Conservation (phyloP, 2,888 invertebrate genomes). For the Drosophila maculinotata region DNA sequence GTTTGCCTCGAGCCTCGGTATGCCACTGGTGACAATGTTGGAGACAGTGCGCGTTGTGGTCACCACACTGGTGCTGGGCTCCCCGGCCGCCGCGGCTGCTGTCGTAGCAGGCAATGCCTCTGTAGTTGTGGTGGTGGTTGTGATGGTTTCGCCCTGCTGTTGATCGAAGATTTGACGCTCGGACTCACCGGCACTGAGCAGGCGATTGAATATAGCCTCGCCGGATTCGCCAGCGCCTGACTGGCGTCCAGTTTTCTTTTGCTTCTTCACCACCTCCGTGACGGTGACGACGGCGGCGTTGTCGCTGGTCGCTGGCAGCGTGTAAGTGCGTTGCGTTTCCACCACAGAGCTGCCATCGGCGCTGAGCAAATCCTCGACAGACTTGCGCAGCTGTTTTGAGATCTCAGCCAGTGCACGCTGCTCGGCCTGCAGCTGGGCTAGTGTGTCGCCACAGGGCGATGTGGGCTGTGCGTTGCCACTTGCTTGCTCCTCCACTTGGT, state of each 20-base stretch:
- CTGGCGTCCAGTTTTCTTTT: slow-evolving; percentile 43
- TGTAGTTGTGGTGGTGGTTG: slow-evolving; percentile 81
- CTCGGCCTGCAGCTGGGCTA: slow-evolving; percentile 79
- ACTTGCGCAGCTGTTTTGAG: slow-evolving; percentile 80
- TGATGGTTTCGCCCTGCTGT: slow-evolving; percentile 77
- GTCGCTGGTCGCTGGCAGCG: slow-evolving; percentile 58
- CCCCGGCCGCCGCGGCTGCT: slow-evolving; percentile 29
- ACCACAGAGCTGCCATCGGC: slow-evolving; percentile 67
- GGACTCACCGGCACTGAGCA: slow-evolving; percentile 72
- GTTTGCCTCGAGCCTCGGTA: slow-evolving; percentile 70
- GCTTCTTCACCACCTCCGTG: slow-evolving; percentile 70
- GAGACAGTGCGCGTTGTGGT: slow-evolving; percentile 83
- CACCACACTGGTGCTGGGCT: slow-evolving; percentile 74
- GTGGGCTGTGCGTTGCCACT: not conserved
- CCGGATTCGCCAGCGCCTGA: slow-evolving; percentile 60
- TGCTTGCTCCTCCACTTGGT: slow-evolving; percentile 7
- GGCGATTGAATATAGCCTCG: slow-evolving; percentile 77
- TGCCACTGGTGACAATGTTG: slow-evolving; percentile 83
- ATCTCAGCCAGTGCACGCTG: slow-evolving; percentile 81
- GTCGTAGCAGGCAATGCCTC: slow-evolving; percentile 57
- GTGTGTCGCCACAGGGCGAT: slow-evolving; percentile 49
- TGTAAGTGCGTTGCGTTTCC: slow-evolving; percentile 69
- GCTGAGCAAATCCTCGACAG: slow-evolving; percentile 78
- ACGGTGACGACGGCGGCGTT: slow-evolving; percentile 65
- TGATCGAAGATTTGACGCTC: slow-evolving; percentile 77